Percentiles rank a stretch among this genome's conserved stretches.
These are phyloP conservation scores for Stegodyphus dumicola DNA, from an alignment of 1,140 invertebrate genomes.

Conservation along the genomic window DNA sequence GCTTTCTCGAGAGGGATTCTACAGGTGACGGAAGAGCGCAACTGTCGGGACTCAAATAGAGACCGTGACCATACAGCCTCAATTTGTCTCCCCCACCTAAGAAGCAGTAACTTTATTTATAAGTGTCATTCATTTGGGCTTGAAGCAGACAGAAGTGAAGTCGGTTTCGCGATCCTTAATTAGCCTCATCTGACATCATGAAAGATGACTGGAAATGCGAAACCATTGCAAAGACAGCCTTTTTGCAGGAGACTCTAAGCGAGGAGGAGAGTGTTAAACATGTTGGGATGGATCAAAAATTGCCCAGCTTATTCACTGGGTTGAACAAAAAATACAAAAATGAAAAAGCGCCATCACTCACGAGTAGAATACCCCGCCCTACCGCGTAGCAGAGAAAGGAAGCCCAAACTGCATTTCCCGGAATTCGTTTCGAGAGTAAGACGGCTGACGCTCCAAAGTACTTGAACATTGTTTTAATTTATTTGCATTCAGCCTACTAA, in stretches of 20 bases:
- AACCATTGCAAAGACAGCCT: slow-evolving; percentile 14
- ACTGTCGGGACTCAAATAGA: slow-evolving; percentile 18
- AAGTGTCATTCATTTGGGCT: slow-evolving; percentile 34
- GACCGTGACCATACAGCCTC: slow-evolving; percentile 11
- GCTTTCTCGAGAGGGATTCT: neutral
- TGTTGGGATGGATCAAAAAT: slow-evolving; percentile 28
- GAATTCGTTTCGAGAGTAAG: no score
- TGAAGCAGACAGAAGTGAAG: slow-evolving; percentile 14
- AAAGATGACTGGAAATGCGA: slow-evolving; percentile 39
- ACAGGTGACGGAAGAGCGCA: slow-evolving; percentile 23
- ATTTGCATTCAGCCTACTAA: no score
- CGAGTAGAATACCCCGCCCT: no score
- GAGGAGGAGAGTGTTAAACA: slow-evolving; percentile 21
- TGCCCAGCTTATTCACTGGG: neutral
- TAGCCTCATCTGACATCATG: slow-evolving; percentile 51
- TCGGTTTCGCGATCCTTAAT: slow-evolving; percentile 47
- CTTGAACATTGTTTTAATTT: no score
- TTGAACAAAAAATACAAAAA: neutral
- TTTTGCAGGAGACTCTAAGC: slow-evolving; percentile 3
- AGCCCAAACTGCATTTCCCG: no score
- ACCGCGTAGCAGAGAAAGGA: no score
- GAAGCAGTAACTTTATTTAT: slow-evolving; percentile 35
- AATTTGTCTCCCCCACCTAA: slow-evolving; percentile 18
- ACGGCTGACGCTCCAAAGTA: no score
- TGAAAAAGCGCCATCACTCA: no score